phyloP scores from a whole-genome alignment of 1,140 invertebrate species.

The Formica exsecta region DNA sequence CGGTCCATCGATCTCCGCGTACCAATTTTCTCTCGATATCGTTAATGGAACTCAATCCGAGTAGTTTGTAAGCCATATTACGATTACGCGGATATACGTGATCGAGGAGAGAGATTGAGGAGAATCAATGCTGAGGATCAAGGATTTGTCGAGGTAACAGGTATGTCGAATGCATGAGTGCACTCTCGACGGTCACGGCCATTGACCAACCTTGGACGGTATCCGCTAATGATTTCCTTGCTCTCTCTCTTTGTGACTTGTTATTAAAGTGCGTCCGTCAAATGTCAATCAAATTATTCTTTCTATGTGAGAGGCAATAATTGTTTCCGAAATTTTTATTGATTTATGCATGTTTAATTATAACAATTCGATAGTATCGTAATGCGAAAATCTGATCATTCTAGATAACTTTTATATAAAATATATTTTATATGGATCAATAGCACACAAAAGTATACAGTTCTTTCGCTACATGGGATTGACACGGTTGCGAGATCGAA shows the following conservation, averaged over 20 bases:
- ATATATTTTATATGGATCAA: neutral
- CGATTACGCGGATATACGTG: slow-evolving; percentile 18
- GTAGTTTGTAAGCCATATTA: slow-evolving; percentile 7
- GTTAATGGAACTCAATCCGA: slow-evolving; percentile 2
- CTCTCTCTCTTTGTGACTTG: slow-evolving; percentile 53
- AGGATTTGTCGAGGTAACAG: slow-evolving; percentile 64
- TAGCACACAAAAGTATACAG: neutral
- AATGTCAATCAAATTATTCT: slow-evolving; percentile 30
- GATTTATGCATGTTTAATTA: neutral
- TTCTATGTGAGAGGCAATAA: neutral
- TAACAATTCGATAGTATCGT: neutral
- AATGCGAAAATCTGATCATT: neutral
- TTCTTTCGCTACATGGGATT: neutral
- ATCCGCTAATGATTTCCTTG: slow-evolving; percentile 72
- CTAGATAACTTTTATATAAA: neutral
- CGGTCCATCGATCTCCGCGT: neutral
- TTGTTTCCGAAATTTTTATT: neutral
- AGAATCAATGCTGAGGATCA: slow-evolving; percentile 39
- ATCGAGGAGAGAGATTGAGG: neutral
- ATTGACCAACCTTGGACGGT: slow-evolving; percentile 72
- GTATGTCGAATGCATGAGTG: neutral
- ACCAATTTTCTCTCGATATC: slow-evolving; percentile 50
- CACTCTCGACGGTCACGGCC: slow-evolving; percentile 68
- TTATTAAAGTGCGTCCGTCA: slow-evolving; percentile 31
- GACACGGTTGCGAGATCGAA: too few relatives aligned